Conservation (phyloP, 1,140 invertebrate genomes). For the Dermatophagoides farinae region DNA sequence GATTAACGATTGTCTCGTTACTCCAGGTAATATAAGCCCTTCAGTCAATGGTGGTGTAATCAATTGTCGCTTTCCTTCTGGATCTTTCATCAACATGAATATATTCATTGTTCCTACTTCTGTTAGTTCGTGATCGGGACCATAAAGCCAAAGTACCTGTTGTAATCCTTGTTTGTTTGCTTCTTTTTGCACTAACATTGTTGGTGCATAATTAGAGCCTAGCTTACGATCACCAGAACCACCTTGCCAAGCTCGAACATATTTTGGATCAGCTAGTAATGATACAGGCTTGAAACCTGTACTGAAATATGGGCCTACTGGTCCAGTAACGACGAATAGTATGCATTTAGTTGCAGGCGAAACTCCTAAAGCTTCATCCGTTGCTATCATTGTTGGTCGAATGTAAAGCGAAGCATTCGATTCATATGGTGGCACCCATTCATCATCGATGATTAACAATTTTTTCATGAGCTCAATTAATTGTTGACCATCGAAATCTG, state of each 20-base stretch:
- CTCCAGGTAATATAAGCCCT: conserved; percentile 41
- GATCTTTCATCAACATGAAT: conserved; percentile 66
- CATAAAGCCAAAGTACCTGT: conserved; percentile 93
- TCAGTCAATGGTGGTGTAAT: conserved; percentile 68
- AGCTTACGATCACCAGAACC: conserved; percentile 84
- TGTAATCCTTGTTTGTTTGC: conserved; percentile 62
- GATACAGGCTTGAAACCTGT: conserved; percentile 50
- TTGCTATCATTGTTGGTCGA: conserved; percentile 85
- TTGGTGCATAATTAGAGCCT: conserved; percentile 52
- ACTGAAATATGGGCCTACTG: conserved; percentile 76
- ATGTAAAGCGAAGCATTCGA: conserved; percentile 71
- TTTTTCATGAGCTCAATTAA: conserved; percentile 66
- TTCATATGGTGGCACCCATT: conserved; percentile 85
- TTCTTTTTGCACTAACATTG: conserved; percentile 37
- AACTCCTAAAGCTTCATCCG: conserved; percentile 84
- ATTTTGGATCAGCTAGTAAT: conserved; percentile 54
- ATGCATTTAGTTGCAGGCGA: conserved; percentile 56
- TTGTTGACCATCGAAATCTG: conserved; percentile 71
- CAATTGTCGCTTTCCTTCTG: conserved; percentile 85
- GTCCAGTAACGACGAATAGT: conserved; percentile 72
- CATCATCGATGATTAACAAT: conserved; percentile 72
- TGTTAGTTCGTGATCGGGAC: conserved; percentile 76
- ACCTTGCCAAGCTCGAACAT: conserved; percentile 78
- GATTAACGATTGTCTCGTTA: conserved; percentile 31
- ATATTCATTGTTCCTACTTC: conserved; percentile 99